Conservation (phyloP, 2,113 vertebrate species). For the Syngnathus floridae region DNA sequence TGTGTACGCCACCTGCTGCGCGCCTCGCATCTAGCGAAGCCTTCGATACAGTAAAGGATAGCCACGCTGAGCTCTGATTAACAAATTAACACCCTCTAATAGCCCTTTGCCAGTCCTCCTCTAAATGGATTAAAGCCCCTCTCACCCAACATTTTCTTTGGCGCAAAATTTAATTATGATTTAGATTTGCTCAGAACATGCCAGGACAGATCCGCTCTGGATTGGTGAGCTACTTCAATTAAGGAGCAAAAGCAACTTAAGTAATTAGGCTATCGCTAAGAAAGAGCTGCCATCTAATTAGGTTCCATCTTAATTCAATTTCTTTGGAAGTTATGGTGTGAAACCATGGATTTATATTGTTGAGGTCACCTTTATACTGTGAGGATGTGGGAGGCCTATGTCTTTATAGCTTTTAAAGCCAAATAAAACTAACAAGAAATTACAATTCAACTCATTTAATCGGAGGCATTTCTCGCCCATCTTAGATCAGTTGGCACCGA, state of each 20-base stretch:
- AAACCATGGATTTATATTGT: slow-evolving; percentile 47
- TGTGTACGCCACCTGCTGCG: slow-evolving; percentile 57
- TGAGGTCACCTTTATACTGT: slow-evolving; percentile 48
- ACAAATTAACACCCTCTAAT: slow-evolving; percentile 73
- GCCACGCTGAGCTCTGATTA: slow-evolving; percentile 72
- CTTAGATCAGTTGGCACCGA: too few species aligned
- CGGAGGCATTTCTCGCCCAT: too few species aligned
- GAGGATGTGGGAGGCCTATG: background rate
- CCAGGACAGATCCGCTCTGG: slow-evolving; percentile 66
- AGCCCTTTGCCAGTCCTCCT: slow-evolving; percentile 66
- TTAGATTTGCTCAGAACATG: slow-evolving; percentile 75
- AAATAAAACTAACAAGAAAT: background rate
- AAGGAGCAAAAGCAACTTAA: slow-evolving; percentile 71
- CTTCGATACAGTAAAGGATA: slow-evolving; percentile 59
- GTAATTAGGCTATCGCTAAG: slow-evolving; percentile 72
- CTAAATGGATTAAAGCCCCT: slow-evolving; percentile 72
- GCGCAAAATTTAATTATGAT: slow-evolving; percentile 76
- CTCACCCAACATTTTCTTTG: slow-evolving; percentile 68
- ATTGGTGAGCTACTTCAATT: slow-evolving; percentile 70
- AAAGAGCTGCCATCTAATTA: slow-evolving; percentile 69
- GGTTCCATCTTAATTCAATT: slow-evolving; percentile 73
- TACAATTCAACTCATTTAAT: too few species aligned
- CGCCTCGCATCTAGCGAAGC: slow-evolving; percentile 60
- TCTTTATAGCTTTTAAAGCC: slow-evolving; percentile 16
- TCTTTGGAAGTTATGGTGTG: slow-evolving; percentile 41